Percentiles rank a stretch among this genome's conserved stretches.
Evolutionary conservation across 92 coral and sea anemone genomes (phyloP).

Genomic region (Porites cylindrica): DNA sequence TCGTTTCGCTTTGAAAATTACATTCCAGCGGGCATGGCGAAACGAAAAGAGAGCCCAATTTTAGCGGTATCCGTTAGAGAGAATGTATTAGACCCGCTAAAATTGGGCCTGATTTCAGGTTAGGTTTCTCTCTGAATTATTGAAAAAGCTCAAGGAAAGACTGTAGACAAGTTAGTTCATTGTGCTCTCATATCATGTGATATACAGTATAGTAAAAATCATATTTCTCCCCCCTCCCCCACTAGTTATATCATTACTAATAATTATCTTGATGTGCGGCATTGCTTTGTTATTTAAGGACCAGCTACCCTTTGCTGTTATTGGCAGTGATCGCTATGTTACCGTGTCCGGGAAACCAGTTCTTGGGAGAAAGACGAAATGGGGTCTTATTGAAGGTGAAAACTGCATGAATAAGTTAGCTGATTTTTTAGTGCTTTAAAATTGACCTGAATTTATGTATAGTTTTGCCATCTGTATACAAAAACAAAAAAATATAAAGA

Average conservation of each 20-base stretch:
- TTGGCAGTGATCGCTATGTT: constrained; percentile 96
- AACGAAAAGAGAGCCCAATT: no score
- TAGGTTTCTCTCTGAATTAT: no score
- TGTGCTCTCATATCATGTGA: no score
- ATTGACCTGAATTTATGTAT: not conserved
- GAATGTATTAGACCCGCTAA: no score
- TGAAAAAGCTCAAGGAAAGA: no score
- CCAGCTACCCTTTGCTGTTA: constrained; percentile 97
- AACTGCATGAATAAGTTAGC: not conserved
- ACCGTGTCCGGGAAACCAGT: constrained; percentile 97
- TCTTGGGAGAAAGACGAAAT: constrained; percentile 94
- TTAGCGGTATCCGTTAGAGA: no score
- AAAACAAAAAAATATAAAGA: no score
- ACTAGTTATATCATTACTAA: no score
- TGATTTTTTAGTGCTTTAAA: not conserved
- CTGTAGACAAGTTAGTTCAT: no score
- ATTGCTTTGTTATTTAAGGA: constrained; percentile 58
- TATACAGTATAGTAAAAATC: not conserved
- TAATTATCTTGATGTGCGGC: not conserved
- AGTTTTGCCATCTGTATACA: not conserved
- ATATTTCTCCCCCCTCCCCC: not conserved
- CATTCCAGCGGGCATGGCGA: no score
- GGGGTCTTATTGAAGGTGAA: constrained; percentile 96
- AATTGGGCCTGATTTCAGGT: no score
- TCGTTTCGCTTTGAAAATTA: no score